Evolutionary conservation across 2,797 vertebrate species (phyloP).

Genomic region (Hemibagrus guttatus): DNA sequence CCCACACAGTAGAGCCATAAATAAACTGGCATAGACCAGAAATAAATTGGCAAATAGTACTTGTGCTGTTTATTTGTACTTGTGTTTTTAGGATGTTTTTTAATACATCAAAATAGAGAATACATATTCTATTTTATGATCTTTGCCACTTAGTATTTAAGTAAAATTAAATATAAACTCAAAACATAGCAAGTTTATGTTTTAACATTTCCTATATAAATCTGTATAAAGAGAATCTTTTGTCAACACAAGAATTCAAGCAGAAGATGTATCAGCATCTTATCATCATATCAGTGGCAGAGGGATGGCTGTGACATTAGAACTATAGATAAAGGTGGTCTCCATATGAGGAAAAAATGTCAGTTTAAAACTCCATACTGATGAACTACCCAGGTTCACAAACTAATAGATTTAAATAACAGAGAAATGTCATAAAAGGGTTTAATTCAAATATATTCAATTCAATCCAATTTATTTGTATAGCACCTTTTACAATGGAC

Average conservation of each 20-base stretch:
- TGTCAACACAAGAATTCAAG: background rate
- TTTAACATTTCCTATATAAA: background rate
- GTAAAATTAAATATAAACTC: background rate
- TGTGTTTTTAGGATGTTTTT: background rate
- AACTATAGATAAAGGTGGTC: slow-evolving; percentile 56
- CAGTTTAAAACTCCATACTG: slow-evolving; percentile 76
- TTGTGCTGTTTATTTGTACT: background rate
- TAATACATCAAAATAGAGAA: background rate
- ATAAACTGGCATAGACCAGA: background rate
- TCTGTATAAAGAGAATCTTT: background rate
- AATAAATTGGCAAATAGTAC: background rate
- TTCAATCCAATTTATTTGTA: too few species aligned
- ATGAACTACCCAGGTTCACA: slow-evolving; percentile 68
- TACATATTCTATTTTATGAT: background rate
- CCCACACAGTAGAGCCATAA: too few species aligned
- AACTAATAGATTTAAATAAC: slow-evolving; percentile 68
- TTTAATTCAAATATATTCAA: background rate
- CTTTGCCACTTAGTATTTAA: background rate
- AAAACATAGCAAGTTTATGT: background rate
- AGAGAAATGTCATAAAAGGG: background rate
- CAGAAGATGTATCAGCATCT: background rate
- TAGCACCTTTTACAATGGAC: too few species aligned
- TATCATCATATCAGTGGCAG: background rate
- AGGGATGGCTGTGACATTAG: background rate
- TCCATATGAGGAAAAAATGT: slow-evolving; percentile 72